Evolutionary conservation across 1,140 invertebrate genomes (phyloP).

Genomic region (Agrilus planipennis): DNA sequence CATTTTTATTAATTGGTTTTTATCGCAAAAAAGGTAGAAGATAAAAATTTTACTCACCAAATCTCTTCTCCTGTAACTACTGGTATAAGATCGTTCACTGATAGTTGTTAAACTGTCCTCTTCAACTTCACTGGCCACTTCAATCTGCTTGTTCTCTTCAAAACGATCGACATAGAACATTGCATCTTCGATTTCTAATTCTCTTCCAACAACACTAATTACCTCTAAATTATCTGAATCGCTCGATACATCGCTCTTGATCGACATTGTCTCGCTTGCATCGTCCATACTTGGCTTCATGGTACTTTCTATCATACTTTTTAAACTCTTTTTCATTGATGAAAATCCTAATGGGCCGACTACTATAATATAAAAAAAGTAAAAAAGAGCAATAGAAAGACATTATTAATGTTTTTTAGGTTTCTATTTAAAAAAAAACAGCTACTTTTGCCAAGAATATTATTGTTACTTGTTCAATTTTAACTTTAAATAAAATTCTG

Average conservation of each 20-base stretch:
- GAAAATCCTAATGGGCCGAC: conserved; percentile 48
- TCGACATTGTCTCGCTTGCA: conserved; percentile 53
- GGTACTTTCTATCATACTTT: conserved; percentile 70
- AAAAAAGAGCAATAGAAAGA: background rate
- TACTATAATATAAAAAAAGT: no score
- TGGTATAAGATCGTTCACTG: conserved; percentile 68
- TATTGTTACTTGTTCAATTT: no score
- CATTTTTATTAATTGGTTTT: conserved; percentile 2
- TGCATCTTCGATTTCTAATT: conserved; percentile 38
- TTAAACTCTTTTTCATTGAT: conserved; percentile 68
- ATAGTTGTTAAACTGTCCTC: conserved; percentile 50
- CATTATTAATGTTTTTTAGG: background rate
- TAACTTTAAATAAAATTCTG: no score
- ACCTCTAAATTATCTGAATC: conserved; percentile 68
- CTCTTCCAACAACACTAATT: conserved; percentile 47
- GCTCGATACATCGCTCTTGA: conserved; percentile 64
- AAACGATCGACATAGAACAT: conserved; percentile 42
- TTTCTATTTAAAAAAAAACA: conserved; percentile 5
- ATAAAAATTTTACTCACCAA: conserved; percentile 40
- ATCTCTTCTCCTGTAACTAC: conserved; percentile 65
- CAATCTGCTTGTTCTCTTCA: conserved; percentile 37
- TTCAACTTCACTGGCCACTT: conserved; percentile 77
- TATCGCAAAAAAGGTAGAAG: no score
- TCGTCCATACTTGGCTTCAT: conserved; percentile 58
- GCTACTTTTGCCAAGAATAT: no score